phyloP scores from a whole-genome alignment of 2,888 invertebrate genomes.

The Drosophila mettleri region DNA sequence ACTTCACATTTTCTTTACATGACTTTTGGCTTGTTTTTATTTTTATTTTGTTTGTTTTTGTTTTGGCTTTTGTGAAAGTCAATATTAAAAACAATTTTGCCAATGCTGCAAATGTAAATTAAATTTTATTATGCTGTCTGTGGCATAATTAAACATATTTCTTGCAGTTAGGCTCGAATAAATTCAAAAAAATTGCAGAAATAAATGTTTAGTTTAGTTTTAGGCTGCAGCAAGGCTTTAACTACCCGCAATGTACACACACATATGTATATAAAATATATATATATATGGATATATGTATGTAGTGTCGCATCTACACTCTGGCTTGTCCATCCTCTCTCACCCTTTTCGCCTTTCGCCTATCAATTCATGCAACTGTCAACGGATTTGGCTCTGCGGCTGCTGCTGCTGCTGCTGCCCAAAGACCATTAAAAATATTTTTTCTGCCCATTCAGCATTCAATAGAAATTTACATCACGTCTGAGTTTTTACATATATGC shows the following conservation, averaged over 20 bases:
- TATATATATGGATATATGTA: slow-evolving; percentile 15
- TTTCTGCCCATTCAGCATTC: slow-evolving; percentile 80
- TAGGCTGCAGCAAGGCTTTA: slow-evolving; percentile 32
- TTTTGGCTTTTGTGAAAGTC: not conserved
- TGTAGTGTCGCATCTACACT: slow-evolving; percentile 3
- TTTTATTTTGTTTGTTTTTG: not conserved
- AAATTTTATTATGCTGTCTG: not conserved
- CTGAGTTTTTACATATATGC: slow-evolving; percentile 69
- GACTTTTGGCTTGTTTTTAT: not conserved
- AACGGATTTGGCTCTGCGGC: slow-evolving; percentile 42
- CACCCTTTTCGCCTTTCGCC: not conserved
- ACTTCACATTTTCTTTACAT: not conserved
- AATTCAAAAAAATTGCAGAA: not conserved
- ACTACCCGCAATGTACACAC: slow-evolving; percentile 48
- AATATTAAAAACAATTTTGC: not conserved
- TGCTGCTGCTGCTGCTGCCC: slow-evolving; percentile 40
- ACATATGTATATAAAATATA: not conserved
- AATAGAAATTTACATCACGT: slow-evolving; percentile 81
- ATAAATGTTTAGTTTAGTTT: slow-evolving; percentile 30
- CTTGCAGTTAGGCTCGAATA: not conserved
- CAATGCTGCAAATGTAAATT: not conserved
- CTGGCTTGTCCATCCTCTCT: not conserved
- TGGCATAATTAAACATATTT: not conserved
- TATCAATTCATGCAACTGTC: slow-evolving; percentile 57
- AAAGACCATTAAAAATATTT: slow-evolving; percentile 79